Evolutionary conservation across 2,113 vertebrate species (phyloP).

Genomic region (Electrona antarctica): DNA sequence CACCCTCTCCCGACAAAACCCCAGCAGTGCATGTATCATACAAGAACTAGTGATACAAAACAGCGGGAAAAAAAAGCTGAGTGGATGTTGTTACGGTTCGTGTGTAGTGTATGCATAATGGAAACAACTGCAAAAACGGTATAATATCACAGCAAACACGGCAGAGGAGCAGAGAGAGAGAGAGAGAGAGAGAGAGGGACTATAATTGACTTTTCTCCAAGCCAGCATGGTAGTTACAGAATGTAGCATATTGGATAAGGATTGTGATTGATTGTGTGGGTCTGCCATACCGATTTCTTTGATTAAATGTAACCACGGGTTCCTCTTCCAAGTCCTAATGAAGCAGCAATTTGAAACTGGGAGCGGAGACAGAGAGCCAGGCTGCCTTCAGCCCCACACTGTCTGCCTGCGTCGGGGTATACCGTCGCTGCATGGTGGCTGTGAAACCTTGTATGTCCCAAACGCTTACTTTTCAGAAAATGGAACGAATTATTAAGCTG

Average conservation of each 20-base stretch:
- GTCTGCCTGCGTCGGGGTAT: not conserved
- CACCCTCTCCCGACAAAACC: conserved; percentile 40
- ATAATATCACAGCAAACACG: conserved; percentile 50
- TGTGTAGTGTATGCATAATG: conserved; percentile 59
- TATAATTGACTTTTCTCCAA: conserved; percentile 74
- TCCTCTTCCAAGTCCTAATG: conserved; percentile 79
- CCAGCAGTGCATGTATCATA: conserved; percentile 42
- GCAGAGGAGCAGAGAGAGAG: conserved; percentile 52
- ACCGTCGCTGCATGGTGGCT: too few species aligned
- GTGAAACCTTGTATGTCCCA: not conserved
- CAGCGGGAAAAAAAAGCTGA: conserved; percentile 23
- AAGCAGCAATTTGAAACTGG: conserved; percentile 78
- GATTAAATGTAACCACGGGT: conserved; percentile 79
- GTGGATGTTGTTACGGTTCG: conserved; percentile 24
- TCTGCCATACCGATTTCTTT: conserved; percentile 78
- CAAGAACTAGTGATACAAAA: conserved; percentile 36
- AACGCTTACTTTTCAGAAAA: too few species aligned
- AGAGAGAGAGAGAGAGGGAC: conserved; percentile 16
- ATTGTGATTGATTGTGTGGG: conserved; percentile 82
- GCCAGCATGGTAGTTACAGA: conserved; percentile 74
- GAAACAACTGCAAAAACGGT: conserved; percentile 63
- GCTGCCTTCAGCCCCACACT: conserved; percentile 41
- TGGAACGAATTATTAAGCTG: too few species aligned
- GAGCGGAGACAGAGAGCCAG: conserved; percentile 58
- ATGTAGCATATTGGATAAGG: conserved; percentile 80